A percentile compares a stretch with the other conserved stretches of the same genome.
phyloP scores from a whole-genome alignment of 2,888 invertebrate species.

The Chydorus sphaericus region DNA sequence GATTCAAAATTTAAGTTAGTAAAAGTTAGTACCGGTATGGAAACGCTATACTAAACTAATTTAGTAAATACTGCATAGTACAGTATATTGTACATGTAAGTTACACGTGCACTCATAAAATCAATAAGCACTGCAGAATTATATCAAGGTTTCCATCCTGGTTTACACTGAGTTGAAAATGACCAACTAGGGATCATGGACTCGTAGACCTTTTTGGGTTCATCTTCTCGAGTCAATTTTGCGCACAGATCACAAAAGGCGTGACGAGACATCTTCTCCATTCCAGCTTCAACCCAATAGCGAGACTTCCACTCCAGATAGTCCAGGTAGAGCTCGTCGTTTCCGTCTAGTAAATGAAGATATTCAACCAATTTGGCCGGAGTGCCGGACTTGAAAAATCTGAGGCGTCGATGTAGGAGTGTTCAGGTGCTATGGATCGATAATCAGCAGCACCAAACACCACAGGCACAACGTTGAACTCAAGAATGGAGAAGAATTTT shows the following conservation, averaged over 20 bases:
- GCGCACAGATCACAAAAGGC: constrained; percentile 85
- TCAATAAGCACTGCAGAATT: too few species aligned
- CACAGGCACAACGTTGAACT: constrained; percentile 59
- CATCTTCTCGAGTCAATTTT: constrained; percentile 51
- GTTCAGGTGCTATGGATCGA: constrained; percentile 68
- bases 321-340: constrained; percentile 81
- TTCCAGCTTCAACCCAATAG: constrained; percentile 66
- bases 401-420: constrained; percentile 89
- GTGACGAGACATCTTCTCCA: constrained; percentile 89
- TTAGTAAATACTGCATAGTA: too few species aligned
- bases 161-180: too few species aligned
- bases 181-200: not conserved
- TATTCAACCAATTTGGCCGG: constrained; percentile 76
- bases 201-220: constrained; percentile 36
- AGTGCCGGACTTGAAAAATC: constrained; percentile 79
- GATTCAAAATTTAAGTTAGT: too few species aligned
- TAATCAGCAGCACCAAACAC: constrained; percentile 96
- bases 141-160: too few species aligned
- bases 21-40: too few species aligned
- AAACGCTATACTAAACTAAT: too few species aligned
- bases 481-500: too few species aligned
- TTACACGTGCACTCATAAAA: too few species aligned
- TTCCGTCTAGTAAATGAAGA: constrained; percentile 63
- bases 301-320: constrained; percentile 90
- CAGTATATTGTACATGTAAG: too few species aligned